Conservation (phyloP, 2,113 vertebrate species). For the Noctilio leporinus region DNA sequence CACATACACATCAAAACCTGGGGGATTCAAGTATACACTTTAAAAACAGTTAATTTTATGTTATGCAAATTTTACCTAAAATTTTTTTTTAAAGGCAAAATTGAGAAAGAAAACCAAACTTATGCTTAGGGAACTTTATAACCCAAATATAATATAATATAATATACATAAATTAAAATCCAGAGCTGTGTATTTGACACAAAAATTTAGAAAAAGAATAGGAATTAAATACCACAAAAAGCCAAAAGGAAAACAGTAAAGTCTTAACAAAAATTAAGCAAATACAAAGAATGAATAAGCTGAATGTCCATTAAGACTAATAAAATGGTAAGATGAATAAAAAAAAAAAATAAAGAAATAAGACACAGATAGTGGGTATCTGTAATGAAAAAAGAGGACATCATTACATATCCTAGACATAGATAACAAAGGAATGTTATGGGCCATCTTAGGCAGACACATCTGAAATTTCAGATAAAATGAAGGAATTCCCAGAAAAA, state of each 20-base stretch:
- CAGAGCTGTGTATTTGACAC: neutral
- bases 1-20: neutral
- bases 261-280: neutral
- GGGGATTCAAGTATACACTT: neutral
- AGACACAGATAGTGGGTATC: neutral
- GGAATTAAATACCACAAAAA: neutral
- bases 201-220: neutral
- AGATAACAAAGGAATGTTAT: neutral
- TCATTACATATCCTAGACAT: neutral
- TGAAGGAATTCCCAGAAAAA: neutral
- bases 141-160: no score
- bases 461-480: constrained; percentile 8
- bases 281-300: neutral
- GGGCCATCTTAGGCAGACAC: neutral
- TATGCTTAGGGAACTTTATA: neutral
- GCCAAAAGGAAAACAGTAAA: neutral
- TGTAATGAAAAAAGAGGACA: neutral
- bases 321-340: neutral
- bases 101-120: neutral
- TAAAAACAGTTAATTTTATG: neutral
- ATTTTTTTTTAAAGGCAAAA: neutral
- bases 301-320: neutral
- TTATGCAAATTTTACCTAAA: neutral
- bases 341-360: neutral
- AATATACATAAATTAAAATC: no score